Evolutionary conservation across 2,113 vertebrate genomes (phyloP).

Genomic region (Pyrgilauda ruficollis): DNA sequence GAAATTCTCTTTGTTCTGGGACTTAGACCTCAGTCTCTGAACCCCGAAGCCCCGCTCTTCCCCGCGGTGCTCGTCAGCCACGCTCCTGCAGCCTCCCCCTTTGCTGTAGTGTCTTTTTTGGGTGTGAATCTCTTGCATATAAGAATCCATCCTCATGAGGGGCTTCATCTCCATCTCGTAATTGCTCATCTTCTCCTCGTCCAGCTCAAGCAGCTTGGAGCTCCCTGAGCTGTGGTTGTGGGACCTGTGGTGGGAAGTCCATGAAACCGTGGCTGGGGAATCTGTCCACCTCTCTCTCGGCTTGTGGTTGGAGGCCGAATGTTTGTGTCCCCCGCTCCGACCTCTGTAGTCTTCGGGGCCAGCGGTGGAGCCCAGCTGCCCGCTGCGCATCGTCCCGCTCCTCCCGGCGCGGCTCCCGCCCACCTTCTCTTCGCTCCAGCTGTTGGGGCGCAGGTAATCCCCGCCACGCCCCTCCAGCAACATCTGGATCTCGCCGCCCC

Average conservation of each 20-base stretch:
- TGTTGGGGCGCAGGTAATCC: slow-evolving; percentile 79
- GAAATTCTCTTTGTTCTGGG: slow-evolving; percentile 83
- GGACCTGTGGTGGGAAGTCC: slow-evolving; percentile 87
- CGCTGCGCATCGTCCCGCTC: slow-evolving; percentile 70
- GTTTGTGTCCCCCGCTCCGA: slow-evolving; percentile 83
- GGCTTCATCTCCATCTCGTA: slow-evolving; percentile 96
- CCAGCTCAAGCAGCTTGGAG: slow-evolving; percentile 84
- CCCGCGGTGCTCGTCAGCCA: slow-evolving; percentile 65
- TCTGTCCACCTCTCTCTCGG: slow-evolving; percentile 88
- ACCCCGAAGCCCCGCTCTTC: slow-evolving; percentile 81
- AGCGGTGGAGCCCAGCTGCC: slow-evolving; percentile 75
- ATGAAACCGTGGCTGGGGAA: slow-evolving; percentile 78
- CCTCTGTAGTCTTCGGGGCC: slow-evolving; percentile 83
- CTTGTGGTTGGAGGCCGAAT: slow-evolving; percentile 85
- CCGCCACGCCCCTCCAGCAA: slow-evolving; percentile 87
- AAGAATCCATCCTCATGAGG: slow-evolving; percentile 79
- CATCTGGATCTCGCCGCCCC: slow-evolving; percentile 92
- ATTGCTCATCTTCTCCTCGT: slow-evolving; percentile 86
- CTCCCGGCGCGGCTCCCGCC: slow-evolving; percentile 51
- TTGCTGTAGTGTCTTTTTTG: slow-evolving; percentile 77
- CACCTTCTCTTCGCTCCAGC: slow-evolving; percentile 84
- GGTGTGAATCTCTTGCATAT: slow-evolving; percentile 73
- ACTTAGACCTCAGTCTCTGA: slow-evolving; percentile 84
- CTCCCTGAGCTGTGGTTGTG: slow-evolving; percentile 87
- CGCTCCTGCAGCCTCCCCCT: slow-evolving; percentile 63